These are phyloP conservation scores for Phyllostomus hastatus DNA, from an alignment of 2,113 vertebrate genomes.

Conservation along the genomic window DNA sequence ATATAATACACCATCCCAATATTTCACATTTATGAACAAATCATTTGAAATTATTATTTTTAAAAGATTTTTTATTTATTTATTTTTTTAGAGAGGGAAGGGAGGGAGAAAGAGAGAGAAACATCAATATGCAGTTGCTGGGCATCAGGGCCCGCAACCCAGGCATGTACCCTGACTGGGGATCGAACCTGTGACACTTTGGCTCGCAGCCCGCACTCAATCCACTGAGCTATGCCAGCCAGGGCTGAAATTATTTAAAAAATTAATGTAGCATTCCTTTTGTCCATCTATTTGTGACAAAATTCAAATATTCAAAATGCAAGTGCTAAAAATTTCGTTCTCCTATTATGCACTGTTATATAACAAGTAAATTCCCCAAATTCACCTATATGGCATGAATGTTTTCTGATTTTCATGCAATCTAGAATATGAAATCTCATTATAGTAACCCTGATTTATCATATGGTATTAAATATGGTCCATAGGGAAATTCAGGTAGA, in stretches of 20 bases:
- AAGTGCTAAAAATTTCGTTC: not conserved
- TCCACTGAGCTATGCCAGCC: too few relatives aligned
- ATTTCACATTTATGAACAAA: not conserved
- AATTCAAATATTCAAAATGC: not conserved
- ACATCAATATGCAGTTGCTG: too few relatives aligned
- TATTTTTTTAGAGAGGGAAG: too few relatives aligned
- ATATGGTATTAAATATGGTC: not conserved
- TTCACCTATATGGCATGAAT: not conserved
- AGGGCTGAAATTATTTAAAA: not conserved
- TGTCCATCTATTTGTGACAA: not conserved
- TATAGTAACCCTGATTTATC: not conserved
- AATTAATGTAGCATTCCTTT: not conserved
- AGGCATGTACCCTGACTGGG: too few relatives aligned
- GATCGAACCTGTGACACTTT: too few relatives aligned
- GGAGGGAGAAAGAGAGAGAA: too few relatives aligned
- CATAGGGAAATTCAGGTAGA: not conserved
- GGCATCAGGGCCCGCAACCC: too few relatives aligned
- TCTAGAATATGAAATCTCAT: not conserved
- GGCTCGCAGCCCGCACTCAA: too few relatives aligned
- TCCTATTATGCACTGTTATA: not conserved
- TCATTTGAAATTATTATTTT: not conserved
- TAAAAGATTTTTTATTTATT: too few relatives aligned
- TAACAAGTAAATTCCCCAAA: not conserved
- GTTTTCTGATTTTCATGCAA: not conserved
- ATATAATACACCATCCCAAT: not conserved